Conservation (phyloP, 2,797 vertebrate species). For the Enoplosus armatus region DNA sequence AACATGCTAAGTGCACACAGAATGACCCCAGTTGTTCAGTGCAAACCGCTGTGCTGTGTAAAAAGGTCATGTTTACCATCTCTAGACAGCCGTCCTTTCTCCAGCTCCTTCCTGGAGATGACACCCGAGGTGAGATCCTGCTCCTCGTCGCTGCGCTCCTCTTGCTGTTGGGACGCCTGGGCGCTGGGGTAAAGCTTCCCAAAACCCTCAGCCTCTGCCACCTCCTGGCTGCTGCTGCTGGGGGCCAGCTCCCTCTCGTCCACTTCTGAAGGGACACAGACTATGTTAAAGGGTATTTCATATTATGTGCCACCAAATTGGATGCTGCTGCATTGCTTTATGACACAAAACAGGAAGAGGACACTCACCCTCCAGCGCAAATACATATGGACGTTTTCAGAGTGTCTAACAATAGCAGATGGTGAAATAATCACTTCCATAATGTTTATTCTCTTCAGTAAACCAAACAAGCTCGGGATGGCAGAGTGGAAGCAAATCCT, state of each 20-base stretch:
- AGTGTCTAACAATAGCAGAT: constrained; percentile 52
- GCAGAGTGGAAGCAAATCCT: constrained; percentile 37
- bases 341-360: constrained; percentile 8
- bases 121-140: constrained; percentile 90
- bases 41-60: neutral
- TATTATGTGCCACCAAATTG: neutral
- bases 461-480: constrained; percentile 47
- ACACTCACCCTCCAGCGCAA: constrained; percentile 25
- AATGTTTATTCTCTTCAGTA: constrained; percentile 52
- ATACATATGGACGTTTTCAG: constrained; percentile 59
- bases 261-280: constrained; percentile 44
- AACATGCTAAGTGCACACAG: neutral
- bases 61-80: constrained; percentile 86
- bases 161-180: constrained; percentile 78
- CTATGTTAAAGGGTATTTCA: neutral
- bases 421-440: constrained; percentile 65
- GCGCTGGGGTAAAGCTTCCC: constrained; percentile 94
- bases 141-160: constrained; percentile 86
- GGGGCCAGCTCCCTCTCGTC: constrained; percentile 43
- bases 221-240: constrained; percentile 46
- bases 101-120: constrained; percentile 94
- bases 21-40: neutral
- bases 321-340: constrained; percentile 11
- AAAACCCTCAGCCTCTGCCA: constrained; percentile 85
- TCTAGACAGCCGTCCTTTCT: constrained; percentile 92